phyloP scores from a whole-genome alignment of 1,140 invertebrate genomes.

The Zaprionus africanus region DNA sequence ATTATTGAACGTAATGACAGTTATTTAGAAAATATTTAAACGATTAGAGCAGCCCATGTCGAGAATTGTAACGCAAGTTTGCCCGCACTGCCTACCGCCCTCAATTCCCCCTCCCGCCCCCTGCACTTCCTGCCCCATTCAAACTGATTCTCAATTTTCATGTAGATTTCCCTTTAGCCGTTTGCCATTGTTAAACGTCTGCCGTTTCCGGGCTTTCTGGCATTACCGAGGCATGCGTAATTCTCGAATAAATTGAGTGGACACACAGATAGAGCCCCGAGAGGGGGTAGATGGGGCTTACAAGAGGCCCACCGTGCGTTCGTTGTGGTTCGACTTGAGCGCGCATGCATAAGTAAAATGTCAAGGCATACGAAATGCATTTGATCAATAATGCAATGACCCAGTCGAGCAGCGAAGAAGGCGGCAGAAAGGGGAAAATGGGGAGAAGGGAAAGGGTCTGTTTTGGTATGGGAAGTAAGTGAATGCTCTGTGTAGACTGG shows the following conservation, averaged over 20 bases:
- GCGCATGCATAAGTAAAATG: constrained; percentile 56
- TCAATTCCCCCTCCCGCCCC: neutral
- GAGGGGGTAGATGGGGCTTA: neutral
- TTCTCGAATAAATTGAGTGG: constrained; percentile 69
- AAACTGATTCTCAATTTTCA: constrained; percentile 23
- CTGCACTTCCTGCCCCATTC: neutral
- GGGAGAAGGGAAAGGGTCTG: too few species aligned
- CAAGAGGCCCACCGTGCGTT: neutral
- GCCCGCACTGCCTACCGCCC: neutral
- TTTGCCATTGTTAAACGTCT: constrained; percentile 55
- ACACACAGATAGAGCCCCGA: neutral
- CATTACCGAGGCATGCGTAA: constrained; percentile 51
- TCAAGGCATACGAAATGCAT: constrained; percentile 61
- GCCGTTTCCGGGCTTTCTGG: constrained; percentile 68
- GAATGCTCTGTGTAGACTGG: neutral
- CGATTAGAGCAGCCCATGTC: constrained; percentile 17
- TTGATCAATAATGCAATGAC: constrained; percentile 79
- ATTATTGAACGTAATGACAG: constrained; percentile 39
- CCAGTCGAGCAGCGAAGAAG: constrained; percentile 20
- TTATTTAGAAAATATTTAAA: constrained; percentile 31
- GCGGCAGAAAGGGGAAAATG: neutral
- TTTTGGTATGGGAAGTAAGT: neutral
- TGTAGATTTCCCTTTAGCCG: constrained; percentile 43
- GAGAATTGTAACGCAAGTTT: neutral
- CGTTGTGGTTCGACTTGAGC: neutral